A percentile compares a stretch with the other conserved stretches of the same genome.
These are phyloP conservation scores for Drymonia ruficornis DNA, from an alignment of 2,888 invertebrate genomes.

Conservation along the genomic window DNA sequence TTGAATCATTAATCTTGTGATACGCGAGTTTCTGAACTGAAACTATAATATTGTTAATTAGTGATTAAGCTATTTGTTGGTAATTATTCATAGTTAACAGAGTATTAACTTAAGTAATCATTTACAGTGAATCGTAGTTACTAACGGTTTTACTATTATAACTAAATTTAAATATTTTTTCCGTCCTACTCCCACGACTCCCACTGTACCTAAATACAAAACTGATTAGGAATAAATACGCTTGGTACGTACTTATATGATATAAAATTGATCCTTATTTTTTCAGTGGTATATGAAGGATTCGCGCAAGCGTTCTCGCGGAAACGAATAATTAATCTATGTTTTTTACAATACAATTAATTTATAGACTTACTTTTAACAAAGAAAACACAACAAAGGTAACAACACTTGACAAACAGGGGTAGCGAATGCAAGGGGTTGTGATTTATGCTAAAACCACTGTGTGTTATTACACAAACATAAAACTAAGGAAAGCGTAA, in stretches of 20 bases:
- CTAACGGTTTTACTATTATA: too few species aligned
- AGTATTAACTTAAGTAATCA: not conserved
- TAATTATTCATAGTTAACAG: slow-evolving; percentile 2
- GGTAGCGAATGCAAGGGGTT: slow-evolving; percentile 31
- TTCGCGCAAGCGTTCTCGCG: too few species aligned
- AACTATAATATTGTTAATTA: slow-evolving; percentile 33
- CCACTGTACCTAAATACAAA: too few species aligned
- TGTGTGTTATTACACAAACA: slow-evolving; percentile 25
- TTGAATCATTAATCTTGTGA: slow-evolving; percentile 54
- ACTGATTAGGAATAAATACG: too few species aligned
- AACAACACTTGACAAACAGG: slow-evolving; percentile 41
- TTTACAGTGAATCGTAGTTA: not conserved
- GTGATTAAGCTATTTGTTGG: slow-evolving; percentile 8
- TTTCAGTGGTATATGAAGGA: too few species aligned
- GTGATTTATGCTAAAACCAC: slow-evolving; percentile 43
- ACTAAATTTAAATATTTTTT: too few species aligned
- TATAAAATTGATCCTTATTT: too few species aligned
- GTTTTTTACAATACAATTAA: not conserved
- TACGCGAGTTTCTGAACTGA: slow-evolving; percentile 30
- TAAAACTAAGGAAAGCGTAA: slow-evolving; percentile 35
- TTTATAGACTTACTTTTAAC: not conserved
- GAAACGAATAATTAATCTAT: too few species aligned
- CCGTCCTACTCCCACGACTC: too few species aligned
- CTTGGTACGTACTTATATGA: too few species aligned
- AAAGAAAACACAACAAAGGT: slow-evolving; percentile 12